These are phyloP conservation scores for Agrochola lychnidis DNA, from an alignment of 2,888 invertebrate genomes.

Conservation along the genomic window DNA sequence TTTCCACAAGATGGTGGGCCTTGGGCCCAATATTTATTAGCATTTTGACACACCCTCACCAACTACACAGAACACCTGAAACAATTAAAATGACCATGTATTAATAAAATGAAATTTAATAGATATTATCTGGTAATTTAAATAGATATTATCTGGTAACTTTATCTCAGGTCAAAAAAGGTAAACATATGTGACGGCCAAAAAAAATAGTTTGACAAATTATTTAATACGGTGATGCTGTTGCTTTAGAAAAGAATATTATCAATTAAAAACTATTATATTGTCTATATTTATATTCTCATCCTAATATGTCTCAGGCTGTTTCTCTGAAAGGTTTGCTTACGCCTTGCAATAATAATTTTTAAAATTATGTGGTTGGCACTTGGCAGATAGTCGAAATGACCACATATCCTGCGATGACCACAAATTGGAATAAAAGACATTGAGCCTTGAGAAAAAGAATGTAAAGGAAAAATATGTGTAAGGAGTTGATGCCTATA, in stretches of 20 bases:
- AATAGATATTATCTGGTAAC: not conserved
- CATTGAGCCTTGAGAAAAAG: not conserved
- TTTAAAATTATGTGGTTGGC: slow-evolving; percentile 37
- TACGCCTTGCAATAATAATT: not conserved
- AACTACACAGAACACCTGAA: slow-evolving; percentile 77
- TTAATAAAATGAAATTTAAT: not conserved
- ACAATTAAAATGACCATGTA: slow-evolving; percentile 65
- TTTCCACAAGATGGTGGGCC: slow-evolving; percentile 79
- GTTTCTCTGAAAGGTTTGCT: not conserved
- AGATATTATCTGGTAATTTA: not conserved
- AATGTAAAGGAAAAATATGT: not conserved
- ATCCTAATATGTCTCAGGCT: not conserved
- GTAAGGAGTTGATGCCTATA: not conserved
- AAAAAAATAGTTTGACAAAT: not conserved
- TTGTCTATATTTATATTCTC: not conserved
- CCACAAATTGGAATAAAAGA: slow-evolving; percentile 43
- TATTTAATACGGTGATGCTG: not conserved
- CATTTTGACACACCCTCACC: slow-evolving; percentile 79
- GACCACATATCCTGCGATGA: slow-evolving; percentile 40
- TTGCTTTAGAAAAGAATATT: not conserved
- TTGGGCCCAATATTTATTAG: slow-evolving; percentile 80
- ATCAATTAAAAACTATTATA: not conserved
- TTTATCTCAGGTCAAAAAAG: not conserved
- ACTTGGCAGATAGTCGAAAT: not conserved
- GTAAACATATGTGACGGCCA: not conserved